Evolutionary conservation across 2,113 vertebrate species (phyloP).

Genomic region (Psilopsiagon aymara): DNA sequence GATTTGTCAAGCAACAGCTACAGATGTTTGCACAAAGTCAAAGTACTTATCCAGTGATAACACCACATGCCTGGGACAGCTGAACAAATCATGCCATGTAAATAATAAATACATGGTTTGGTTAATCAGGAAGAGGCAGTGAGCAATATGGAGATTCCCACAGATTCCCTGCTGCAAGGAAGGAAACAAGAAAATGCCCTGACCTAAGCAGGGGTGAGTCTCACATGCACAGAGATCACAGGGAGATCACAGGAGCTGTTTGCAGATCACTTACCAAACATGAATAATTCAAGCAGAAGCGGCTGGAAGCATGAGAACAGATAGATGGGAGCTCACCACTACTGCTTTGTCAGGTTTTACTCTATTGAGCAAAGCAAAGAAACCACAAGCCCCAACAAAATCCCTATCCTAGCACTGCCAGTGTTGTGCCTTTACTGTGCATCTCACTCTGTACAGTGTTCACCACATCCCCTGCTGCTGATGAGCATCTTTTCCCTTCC

Average conservation of each 20-base stretch:
- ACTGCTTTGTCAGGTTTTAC: neutral
- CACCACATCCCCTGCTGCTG: neutral
- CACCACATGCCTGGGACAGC: neutral
- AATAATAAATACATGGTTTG: neutral
- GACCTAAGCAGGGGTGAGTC: conserved; percentile 39
- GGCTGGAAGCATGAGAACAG: neutral
- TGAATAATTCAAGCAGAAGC: conserved; percentile 56
- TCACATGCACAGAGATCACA: neutral
- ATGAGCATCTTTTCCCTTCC: neutral
- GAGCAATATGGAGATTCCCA: conserved; percentile 10
- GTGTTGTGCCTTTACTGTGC: neutral
- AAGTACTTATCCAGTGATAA: neutral
- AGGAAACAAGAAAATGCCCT: conserved; percentile 24
- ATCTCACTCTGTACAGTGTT: fast-evolving
- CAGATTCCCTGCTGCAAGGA: neutral
- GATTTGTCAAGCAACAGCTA: conserved; percentile 36
- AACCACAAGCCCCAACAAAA: neutral
- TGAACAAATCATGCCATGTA: neutral
- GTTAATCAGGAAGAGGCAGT: neutral
- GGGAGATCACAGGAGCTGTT: conserved; percentile 47
- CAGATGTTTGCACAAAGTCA: neutral
- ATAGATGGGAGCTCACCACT: neutral
- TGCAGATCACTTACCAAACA: conserved; percentile 18
- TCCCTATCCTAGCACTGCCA: neutral
- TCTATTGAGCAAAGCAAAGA: neutral